Percentiles rank a stretch among this genome's conserved stretches.
Evolutionary conservation across 2,888 invertebrate genomes (phyloP).

Genomic region (Deilephila porcellus): DNA sequence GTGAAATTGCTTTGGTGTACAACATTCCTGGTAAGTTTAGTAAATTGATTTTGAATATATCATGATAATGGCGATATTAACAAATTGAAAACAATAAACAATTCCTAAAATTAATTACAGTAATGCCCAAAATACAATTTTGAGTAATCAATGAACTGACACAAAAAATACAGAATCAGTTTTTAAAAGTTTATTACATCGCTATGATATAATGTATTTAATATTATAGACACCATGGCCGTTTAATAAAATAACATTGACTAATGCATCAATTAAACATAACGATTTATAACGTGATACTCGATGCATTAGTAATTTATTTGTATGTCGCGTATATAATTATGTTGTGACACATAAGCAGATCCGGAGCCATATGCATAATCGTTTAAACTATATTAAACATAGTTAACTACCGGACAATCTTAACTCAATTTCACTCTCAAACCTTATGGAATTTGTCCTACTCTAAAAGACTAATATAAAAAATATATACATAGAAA

Average conservation of each 20-base stretch:
- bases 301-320: conserved; percentile 10
- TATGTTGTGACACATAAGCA: conserved; percentile 6
- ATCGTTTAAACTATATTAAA: not conserved
- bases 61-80: not conserved
- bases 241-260: conserved; percentile 9
- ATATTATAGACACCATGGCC: not conserved
- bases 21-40: conserved; percentile 72
- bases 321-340: conserved; percentile 8
- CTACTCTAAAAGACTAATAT: not conserved
- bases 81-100: not conserved
- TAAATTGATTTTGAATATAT: too few species aligned
- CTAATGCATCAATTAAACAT: conserved; percentile 9
- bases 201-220: not conserved
- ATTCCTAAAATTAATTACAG: not conserved
- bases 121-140: not conserved
- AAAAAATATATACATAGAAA: not conserved
- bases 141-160: not conserved
- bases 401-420: not conserved
- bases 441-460: too few species aligned
- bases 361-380: not conserved
- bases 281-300: conserved; percentile 17
- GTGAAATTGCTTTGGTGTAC: conserved; percentile 80
- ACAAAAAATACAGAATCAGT: not conserved
- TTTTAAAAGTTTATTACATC: not conserved
- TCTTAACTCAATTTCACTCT: not conserved